Base-by-base conservation (phyloP, 2,113 vertebrate genomes). In the Macquaria australasica region DNA sequence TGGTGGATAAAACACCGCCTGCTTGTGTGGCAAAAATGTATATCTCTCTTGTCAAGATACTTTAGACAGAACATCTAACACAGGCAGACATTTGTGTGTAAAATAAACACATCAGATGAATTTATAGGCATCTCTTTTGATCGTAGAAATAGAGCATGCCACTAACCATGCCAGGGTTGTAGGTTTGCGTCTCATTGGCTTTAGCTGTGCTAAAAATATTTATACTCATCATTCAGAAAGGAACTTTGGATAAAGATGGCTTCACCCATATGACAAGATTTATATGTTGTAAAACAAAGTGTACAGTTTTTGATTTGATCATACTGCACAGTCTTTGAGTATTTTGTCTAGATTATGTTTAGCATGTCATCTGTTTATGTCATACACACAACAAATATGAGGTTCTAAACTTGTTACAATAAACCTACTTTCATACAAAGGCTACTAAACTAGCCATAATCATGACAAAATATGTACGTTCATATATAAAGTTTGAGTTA, bases 41-140 rank as follows among this genome's bases (percentile, higher is more conserved):
- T 73, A 63, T 69, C 34, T 77, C 51, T 77, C 69, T 80, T 73
- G 72, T 85, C 81, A 64, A 53, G 28, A 85, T 50, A 75, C 58
- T 76, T 70, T 60, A 71, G 71, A 77, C 31, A 43, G 59, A 87
- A 68, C 55, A 64, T 11, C 50, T 81, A 76, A 82, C n/a, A 11
- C 16, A 15, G 12, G n/a, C 63, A 21, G 72, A 48, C 50, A 39
- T 76, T 23, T 83, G 31, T 68, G 58, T 60, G 39, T 63, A 67
- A 62, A 77, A 81, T 56, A 81, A 81, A 79, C 73, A 77, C 43
- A 67, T 64, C 77, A 73, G 56, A 70, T 43, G 12, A 51, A 25
- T 66, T 82, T 75, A 73, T 31, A 71, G 15, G 58, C 72, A 51
- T 70, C 31, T 62, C 10, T 43, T 71, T 75, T 82, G 37, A 84